Evolutionary conservation across 2,888 invertebrate genomes (phyloP), one percentile per base, ranked within the genome.

Genomic region (Sphaerophoria taeniata): DNA sequence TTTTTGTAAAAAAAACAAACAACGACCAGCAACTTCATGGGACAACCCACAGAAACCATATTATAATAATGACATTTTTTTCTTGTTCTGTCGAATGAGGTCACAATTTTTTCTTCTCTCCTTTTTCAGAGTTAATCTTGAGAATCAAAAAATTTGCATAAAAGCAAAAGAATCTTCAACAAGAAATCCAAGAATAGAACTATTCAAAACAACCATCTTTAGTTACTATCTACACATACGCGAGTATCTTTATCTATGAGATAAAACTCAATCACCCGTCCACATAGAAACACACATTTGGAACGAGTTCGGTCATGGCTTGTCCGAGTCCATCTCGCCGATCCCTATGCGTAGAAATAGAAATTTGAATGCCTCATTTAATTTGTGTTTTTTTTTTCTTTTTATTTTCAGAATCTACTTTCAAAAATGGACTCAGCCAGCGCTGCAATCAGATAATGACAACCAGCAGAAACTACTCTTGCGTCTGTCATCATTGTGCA

Each of bases 361-460:
- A 63, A 45, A 51, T 36, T 51, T 49, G 39, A 51, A 72, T 61
- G 51, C 67, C 53, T 67, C 67, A 67, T 53, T 61, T 61, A 51
- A 36, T 61, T 61, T 72, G 33, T 51, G 16, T 43, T n/a, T 24
- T 24, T 24, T 60, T 55, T 31, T 63, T 36, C 39, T 60, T 61
- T 73, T 73, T 49, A 65, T 65, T 65, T 65, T 36, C 43, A 65
- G 51, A 16, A 53, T 51, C 24, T 24, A 24, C 24, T 24, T 24
- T 24, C 43, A 43, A 60, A 73, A 53, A 61, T 63, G 53, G 24
- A 60, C 72, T 51, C 71, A 82, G 51, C 4, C 43, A 49, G 51
- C 65, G 71, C 71, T 53, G 58, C 63, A 70, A 75, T 80, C 53
- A 43, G 65, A 76, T 71, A 51, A 65, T 36, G 61, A 55, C 45